Evolutionary conservation across 2,797 vertebrate species (phyloP), one percentile per base, ranked within the genome.

Genomic region (Xenopus petersii): DNA sequence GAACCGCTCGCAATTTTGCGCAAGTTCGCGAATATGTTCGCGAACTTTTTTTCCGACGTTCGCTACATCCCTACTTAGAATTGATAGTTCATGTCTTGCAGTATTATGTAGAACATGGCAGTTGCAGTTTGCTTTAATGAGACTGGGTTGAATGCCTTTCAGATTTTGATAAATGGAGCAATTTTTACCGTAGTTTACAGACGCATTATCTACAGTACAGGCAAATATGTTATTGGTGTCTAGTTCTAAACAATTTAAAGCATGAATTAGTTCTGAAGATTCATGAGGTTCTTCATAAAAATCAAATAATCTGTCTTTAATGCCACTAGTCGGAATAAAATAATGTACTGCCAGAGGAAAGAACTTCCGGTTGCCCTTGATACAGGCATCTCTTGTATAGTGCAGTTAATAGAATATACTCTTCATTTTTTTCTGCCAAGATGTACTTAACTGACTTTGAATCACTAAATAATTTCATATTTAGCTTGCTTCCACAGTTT

Each of bases 101-200:
- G 63, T 46, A 13, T 36, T 2, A 24, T 64, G 63, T 11, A 64
- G 13, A 10, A 64, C 63, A 46, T 46, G 33, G 33, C 63, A 64
- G n/a, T 64, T 64, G 33, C 63, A 42, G 26, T 2, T 64, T 64
- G 63, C 36, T 16, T 46, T 64, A 12, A 64, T 64, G 10, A 64
- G 33, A 46, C 12, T 42, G 10, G 63, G 63, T 16, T 64, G 63
- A 10, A 46, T 13, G 13, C 12, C 33, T 46, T 64, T 64, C n/a
- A 64, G 36, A 16, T 46, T 64, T 16, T 1, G 5, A 10, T 64
- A 64, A 8, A 62, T n/a, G 5, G 63, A 46, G 33, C 63, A 64
- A 2, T 64, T 1, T 64, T 64, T 64, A 46, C 26, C 63, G 46
- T 64, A 64, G 2, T 36, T 64, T 8, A 9, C 56, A 9, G 56